Percentiles rank a stretch among this genome's conserved stretches.
Evolutionary conservation across 2,888 invertebrate species (phyloP).

Genomic region (Sarcophaga subvicina): DNA sequence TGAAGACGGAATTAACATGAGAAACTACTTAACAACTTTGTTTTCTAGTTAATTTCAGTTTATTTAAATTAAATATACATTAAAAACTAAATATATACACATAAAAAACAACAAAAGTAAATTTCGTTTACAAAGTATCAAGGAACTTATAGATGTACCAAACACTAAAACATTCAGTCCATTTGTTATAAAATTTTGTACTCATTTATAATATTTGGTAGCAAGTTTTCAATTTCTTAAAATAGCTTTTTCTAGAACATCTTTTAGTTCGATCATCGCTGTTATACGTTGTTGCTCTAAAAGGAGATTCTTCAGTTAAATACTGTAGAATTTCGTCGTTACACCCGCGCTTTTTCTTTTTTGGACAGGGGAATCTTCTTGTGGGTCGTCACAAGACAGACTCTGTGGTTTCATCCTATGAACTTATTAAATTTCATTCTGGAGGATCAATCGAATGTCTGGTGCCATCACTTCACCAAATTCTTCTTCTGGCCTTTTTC

Average conservation of each 20-base stretch:
- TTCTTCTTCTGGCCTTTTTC: constrained; percentile 44
- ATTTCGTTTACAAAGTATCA: too few species aligned
- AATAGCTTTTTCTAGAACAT: constrained; percentile 16
- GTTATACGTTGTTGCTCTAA: constrained; percentile 23
- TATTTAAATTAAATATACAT: too few species aligned
- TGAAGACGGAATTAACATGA: constrained; percentile 3
- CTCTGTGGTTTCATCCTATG: constrained; percentile 15
- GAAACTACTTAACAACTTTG: constrained; percentile 21
- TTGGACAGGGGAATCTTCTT: too few species aligned
- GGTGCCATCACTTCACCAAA: constrained; percentile 48
- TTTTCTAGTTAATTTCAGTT: not conserved
- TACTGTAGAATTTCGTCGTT: too few species aligned
- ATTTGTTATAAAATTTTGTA: too few species aligned
- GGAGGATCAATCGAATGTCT: constrained; percentile 44
- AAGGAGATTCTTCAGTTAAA: not conserved
- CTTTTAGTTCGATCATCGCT: constrained; percentile 36
- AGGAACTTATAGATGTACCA: too few species aligned
- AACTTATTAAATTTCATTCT: constrained; percentile 24
- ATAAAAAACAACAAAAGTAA: too few species aligned
- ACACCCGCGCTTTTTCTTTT: too few species aligned
- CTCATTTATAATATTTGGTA: not conserved
- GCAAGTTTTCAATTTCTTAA: constrained; percentile 3
- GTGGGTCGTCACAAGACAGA: too few species aligned
- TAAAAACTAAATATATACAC: too few species aligned
- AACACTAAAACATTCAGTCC: too few species aligned